phyloP scores from a whole-genome alignment of 2,888 invertebrate species.

The Cryptops parisi region DNA sequence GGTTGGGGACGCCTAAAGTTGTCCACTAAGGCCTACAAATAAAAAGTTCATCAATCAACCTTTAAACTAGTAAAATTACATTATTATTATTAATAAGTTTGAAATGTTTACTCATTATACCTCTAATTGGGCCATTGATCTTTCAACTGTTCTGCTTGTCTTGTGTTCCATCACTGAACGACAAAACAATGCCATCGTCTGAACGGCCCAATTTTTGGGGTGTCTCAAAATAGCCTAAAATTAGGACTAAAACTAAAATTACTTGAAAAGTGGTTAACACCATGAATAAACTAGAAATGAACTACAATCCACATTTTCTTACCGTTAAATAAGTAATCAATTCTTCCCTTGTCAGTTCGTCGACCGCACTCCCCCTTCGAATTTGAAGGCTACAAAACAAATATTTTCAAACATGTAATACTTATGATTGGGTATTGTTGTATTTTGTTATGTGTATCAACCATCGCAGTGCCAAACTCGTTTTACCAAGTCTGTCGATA shows the following conservation, averaged over 20 bases:
- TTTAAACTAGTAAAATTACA: neutral
- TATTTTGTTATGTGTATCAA: neutral
- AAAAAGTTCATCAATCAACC: neutral
- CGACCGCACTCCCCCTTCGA: slow-evolving; percentile 58
- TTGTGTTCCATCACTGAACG: slow-evolving; percentile 62
- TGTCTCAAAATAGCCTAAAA: slow-evolving; percentile 42
- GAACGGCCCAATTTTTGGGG: slow-evolving; percentile 58
- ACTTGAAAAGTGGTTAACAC: neutral
- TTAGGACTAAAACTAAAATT: neutral
- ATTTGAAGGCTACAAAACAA: slow-evolving; percentile 46
- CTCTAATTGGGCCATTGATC: slow-evolving; percentile 75
- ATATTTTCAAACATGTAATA: no score
- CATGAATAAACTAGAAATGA: neutral
- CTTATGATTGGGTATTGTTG: no score
- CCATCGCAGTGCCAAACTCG: no score
- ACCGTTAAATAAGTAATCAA: slow-evolving; percentile 53
- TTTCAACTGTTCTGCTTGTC: slow-evolving; percentile 67
- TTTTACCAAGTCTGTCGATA: no score
- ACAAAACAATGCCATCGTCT: slow-evolving; percentile 54
- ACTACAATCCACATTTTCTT: slow-evolving; percentile 19
- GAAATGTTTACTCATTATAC: no score
- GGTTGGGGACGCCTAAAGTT: slow-evolving; percentile 36
- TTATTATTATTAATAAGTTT: neutral
- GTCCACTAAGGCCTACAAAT: slow-evolving; percentile 42
- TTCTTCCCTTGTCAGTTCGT: slow-evolving; percentile 67